Conservation (phyloP, 1,140 invertebrate genomes). For the Ceratosolen solmsi region DNA sequence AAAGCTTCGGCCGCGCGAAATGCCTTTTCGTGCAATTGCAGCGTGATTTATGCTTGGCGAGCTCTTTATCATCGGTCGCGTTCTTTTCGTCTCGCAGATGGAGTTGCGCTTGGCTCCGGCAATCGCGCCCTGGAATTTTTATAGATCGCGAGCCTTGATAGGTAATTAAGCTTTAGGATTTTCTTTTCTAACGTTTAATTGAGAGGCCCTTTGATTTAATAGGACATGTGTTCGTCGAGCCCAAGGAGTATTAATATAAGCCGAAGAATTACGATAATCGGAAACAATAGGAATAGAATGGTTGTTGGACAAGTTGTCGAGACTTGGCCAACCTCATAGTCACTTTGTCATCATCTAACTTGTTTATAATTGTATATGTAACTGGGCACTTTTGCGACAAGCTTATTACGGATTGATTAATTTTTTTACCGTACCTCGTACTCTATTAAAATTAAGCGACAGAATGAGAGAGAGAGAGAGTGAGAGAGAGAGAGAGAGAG, state of each 20-base stretch:
- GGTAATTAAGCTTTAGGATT: neutral
- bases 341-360: neutral
- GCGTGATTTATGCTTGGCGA: conserved; percentile 24
- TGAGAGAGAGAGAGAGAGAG: too few species aligned
- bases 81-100: conserved; percentile 11
- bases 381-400: too few species aligned
- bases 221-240: neutral
- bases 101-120: neutral
- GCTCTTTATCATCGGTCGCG: conserved; percentile 17
- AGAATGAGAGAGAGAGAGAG: too few species aligned
- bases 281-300: neutral
- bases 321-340: neutral
- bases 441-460: too few species aligned
- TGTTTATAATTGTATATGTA: too few species aligned
- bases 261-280: neutral
- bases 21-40: conserved; percentile 1
- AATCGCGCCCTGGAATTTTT: neutral
- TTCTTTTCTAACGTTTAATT: neutral
- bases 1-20: conserved; percentile 13
- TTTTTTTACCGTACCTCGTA: neutral
- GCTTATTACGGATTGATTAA: neutral
- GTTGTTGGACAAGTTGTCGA: too few species aligned
- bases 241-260: neutral
- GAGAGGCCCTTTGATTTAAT: neutral
- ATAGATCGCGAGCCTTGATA: neutral